Evolutionary conservation across 2,113 vertebrate species (phyloP), one percentile per base, ranked within the genome.

Genomic region (Cebus imitator): DNA sequence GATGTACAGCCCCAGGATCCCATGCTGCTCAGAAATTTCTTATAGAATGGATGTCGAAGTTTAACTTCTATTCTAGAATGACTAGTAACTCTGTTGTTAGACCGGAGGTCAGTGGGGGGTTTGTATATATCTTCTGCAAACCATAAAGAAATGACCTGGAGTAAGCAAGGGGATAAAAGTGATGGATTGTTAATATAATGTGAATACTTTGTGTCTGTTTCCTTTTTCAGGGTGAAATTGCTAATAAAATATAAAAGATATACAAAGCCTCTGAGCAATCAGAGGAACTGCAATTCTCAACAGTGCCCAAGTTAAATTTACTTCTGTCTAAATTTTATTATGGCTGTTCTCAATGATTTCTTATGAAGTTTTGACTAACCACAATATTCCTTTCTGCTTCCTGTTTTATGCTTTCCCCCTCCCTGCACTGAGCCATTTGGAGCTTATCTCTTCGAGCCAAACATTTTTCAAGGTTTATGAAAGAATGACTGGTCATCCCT

Each of bases 211-310:
- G 25, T 95, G 57, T 76, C 84, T 82, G n/a, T 75, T 92, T 91
- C 61, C 25, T 84, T 45, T 35, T 40, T 83, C 66, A 85, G 17
- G 50, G 37, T 87, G 23, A 87, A 96, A 94, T 89, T 90, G 30
- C 30, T 92, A 90, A 61, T 94, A 93, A 92, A 78, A 90, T 70
- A 76, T 55, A 72, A 79, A 80, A 68, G 85, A 83, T 64, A 75
- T 2, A 55, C 32, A 93, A 91, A 68, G 70, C 27, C 32, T 87
- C 57, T 91, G 37, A 45, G 83, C 43, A 64, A 48, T 95, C n/a
- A 64, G 58, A 79, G 27, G 30, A 89, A 90, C 27, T 87, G 43
- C 79, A 94, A 94, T 64, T 87, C 70, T 93, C 48, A 50, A 79
- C 70, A 70, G 43, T 43, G 23, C 75, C 90, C 32, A 87, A 86